These are phyloP conservation scores for Mormyrops attenuatus DNA, from an alignment of 2,797 vertebrate species.

Conservation along the genomic window DNA sequence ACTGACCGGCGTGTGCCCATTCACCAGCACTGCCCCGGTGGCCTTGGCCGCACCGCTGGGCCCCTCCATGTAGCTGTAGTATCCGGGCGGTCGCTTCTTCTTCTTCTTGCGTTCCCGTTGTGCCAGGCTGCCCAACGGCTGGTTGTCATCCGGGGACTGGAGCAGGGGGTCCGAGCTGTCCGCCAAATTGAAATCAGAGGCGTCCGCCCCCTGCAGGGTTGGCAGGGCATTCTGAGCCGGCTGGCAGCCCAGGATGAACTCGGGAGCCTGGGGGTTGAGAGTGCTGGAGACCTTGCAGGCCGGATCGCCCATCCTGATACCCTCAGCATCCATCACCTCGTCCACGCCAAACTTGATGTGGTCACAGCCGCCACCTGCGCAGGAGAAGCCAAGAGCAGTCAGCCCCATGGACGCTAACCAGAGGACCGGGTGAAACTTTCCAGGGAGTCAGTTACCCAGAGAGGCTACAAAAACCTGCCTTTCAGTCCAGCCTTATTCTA, in stretches of 20 bases:
- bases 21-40: conserved; percentile 69
- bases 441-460: neutral
- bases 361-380: conserved; percentile 84
- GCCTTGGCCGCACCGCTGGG: conserved; percentile 43
- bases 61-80: conserved; percentile 91
- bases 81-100: conserved; percentile 95
- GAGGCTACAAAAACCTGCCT: neutral
- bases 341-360: conserved; percentile 93
- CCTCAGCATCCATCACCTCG: conserved; percentile 80
- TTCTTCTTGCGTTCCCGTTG: conserved; percentile 95
- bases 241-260: conserved; percentile 91
- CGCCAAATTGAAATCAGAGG: conserved; percentile 63
- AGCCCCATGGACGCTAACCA: neutral
- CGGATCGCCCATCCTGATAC: conserved; percentile 67
- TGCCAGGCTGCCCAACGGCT: conserved; percentile 68
- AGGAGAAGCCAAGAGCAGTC: conserved; percentile 31
- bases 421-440: neutral
- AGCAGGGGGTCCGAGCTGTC: conserved; percentile 69
- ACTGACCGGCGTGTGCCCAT: conserved; percentile 72
- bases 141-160: conserved; percentile 60
- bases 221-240: conserved; percentile 66
- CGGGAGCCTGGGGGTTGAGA: conserved; percentile 94
- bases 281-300: conserved; percentile 91
- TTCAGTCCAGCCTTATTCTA: neutral
- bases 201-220: conserved; percentile 39